phyloP scores from a whole-genome alignment of 2,113 vertebrate species.

The Crocuta crocuta region DNA sequence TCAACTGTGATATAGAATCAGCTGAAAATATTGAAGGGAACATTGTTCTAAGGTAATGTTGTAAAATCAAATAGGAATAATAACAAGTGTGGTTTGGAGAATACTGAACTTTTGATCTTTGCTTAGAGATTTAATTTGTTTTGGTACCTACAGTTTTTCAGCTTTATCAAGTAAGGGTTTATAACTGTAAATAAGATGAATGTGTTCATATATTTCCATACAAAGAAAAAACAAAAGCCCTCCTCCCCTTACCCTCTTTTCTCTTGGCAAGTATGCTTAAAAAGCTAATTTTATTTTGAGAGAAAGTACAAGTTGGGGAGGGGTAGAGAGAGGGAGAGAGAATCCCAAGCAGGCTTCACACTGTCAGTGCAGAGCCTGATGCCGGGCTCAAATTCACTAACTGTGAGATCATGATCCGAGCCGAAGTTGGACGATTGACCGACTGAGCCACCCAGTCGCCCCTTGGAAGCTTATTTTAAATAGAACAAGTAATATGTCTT shows the following conservation, averaged over 20 bases:
- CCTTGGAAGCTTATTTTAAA: constrained; percentile 35
- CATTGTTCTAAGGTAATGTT: not conserved
- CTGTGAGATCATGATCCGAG: no score
- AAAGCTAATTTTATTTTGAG: constrained; percentile 26
- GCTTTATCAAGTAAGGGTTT: not conserved
- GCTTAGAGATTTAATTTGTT: constrained; percentile 57
- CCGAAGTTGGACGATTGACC: no score
- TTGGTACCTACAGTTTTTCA: constrained; percentile 13
- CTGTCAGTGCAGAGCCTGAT: no score
- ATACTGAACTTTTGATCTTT: constrained; percentile 21
- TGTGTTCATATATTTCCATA: constrained; percentile 13
- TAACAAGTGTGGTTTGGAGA: constrained; percentile 19
- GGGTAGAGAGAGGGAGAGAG: no score
- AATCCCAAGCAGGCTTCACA: no score
- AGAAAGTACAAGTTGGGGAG: no score
- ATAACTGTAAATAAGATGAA: constrained; percentile 2
- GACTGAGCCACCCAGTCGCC: no score
- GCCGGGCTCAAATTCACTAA: no score
- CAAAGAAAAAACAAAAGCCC: not conserved
- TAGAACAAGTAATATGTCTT: not conserved
- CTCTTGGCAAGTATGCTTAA: constrained; percentile 18
- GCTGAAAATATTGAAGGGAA: not conserved
- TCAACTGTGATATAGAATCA: not conserved
- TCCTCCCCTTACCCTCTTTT: not conserved
- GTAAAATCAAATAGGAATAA: not conserved